These are phyloP conservation scores for Oegoconia quadripuncta DNA, from an alignment of 2,888 invertebrate genomes.

Conservation along the genomic window DNA sequence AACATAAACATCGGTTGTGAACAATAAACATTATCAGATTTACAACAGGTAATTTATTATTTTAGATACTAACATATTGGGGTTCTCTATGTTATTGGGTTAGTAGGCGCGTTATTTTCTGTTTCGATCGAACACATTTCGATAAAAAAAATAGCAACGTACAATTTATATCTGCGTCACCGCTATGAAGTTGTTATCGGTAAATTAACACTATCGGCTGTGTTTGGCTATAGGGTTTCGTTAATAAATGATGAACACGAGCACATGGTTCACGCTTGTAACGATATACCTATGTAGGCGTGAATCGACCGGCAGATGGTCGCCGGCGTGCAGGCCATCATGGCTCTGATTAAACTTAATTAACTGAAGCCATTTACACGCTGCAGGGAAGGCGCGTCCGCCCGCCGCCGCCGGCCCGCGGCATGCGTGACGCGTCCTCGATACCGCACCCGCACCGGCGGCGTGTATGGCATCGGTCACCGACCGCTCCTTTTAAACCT, in stretches of 20 bases:
- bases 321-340: conserved; percentile 44
- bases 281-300: conserved; percentile 72
- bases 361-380: conserved; percentile 77
- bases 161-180: not conserved
- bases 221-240: conserved; percentile 12
- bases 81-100: not conserved
- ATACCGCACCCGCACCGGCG: conserved; percentile 15
- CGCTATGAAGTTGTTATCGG: conserved; percentile 2
- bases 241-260: conserved; percentile 8
- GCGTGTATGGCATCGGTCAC: conserved; percentile 53
- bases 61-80: not conserved
- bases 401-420: no score
- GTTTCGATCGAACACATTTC: not conserved
- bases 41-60: not conserved
- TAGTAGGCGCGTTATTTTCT: not conserved
- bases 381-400: conserved; percentile 40
- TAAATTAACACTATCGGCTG: not conserved
- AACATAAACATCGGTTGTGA: conserved; percentile 6
- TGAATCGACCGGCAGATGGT: conserved; percentile 65
- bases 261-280: conserved; percentile 31
- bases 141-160: not conserved
- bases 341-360: conserved; percentile 77
- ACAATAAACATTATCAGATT: conserved; percentile 11
- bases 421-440: conserved; percentile 30
- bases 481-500: conserved; percentile 30